Evolutionary conservation across 2,797 vertebrate species (phyloP).

Genomic region (Philypnodon macrostomus): DNA sequence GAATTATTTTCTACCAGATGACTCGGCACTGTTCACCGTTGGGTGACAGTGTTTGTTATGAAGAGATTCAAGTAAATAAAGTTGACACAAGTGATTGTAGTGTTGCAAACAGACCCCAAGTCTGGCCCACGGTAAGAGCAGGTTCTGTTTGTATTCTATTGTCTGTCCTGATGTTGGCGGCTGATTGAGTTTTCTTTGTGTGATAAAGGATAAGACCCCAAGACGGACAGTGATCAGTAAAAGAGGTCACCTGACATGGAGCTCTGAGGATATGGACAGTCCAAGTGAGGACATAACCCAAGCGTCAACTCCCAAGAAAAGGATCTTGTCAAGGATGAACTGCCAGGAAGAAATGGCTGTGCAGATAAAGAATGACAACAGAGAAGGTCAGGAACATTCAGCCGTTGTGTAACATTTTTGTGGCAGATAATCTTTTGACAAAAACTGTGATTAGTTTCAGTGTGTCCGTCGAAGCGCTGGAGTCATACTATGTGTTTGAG

Average conservation of each 20-base stretch:
- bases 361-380: slow-evolving; percentile 51
- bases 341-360: slow-evolving; percentile 51
- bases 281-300: slow-evolving; percentile 36
- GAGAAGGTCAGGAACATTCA: slow-evolving; percentile 41
- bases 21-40: slow-evolving; percentile 52
- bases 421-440: slow-evolving; percentile 11
- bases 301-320: slow-evolving; percentile 62
- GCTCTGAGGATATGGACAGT: slow-evolving; percentile 57
- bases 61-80: slow-evolving; percentile 64
- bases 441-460: slow-evolving; percentile 58
- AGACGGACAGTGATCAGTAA: slow-evolving; percentile 49
- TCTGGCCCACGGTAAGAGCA: slow-evolving; percentile 66
- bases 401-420: neutral
- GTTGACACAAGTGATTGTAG: slow-evolving; percentile 42
- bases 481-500: slow-evolving; percentile 85
- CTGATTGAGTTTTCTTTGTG: neutral
- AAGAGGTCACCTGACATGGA: slow-evolving; percentile 56
- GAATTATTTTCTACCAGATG: slow-evolving; percentile 44
- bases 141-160: neutral
- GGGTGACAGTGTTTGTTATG: slow-evolving; percentile 52
- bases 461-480: slow-evolving; percentile 83
- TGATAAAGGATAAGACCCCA: slow-evolving; percentile 65
- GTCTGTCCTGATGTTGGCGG: neutral
- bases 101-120: slow-evolving; percentile 22
- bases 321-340: slow-evolving; percentile 51